Conservation (phyloP, 1,140 invertebrate species). For the Pollicipes pollicipes region DNA sequence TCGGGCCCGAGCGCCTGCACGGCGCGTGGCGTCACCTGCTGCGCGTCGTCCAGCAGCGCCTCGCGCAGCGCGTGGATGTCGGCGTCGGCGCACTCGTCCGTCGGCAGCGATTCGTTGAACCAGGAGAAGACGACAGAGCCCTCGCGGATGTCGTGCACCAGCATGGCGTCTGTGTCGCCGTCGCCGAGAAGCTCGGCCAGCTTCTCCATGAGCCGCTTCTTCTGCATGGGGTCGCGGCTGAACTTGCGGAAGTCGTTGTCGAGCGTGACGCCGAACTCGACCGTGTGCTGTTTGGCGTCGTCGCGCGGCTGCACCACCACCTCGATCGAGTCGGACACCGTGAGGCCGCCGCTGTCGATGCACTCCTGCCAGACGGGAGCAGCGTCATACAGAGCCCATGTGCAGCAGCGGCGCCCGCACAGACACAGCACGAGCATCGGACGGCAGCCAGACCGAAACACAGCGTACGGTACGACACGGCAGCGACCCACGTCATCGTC, state of each 20-base stretch:
- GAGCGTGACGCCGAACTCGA: background rate
- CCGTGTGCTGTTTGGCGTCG: background rate
- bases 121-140: slow-evolving; percentile 44
- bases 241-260: background rate
- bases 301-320: slow-evolving; percentile 43
- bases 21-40: slow-evolving; percentile 36
- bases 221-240: background rate
- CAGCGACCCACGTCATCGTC: no score
- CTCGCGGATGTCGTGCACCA: slow-evolving; percentile 40
- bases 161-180: slow-evolving; percentile 46
- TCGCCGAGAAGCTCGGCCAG: slow-evolving; percentile 56
- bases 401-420: no score
- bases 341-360: slow-evolving; percentile 42
- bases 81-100: slow-evolving; percentile 48
- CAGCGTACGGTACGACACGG: no score
- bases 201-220: slow-evolving; percentile 38
- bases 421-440: no score
- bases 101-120: slow-evolving; percentile 51
- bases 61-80: slow-evolving; percentile 50
- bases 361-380: slow-evolving; percentile 27
- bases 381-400: no score
- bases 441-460: no score
- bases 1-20: slow-evolving; percentile 53
- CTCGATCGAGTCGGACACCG: slow-evolving; percentile 55
- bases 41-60: slow-evolving; percentile 34